phyloP scores from a whole-genome alignment of 2,113 vertebrate genomes.

The Oreotragus oreotragus region DNA sequence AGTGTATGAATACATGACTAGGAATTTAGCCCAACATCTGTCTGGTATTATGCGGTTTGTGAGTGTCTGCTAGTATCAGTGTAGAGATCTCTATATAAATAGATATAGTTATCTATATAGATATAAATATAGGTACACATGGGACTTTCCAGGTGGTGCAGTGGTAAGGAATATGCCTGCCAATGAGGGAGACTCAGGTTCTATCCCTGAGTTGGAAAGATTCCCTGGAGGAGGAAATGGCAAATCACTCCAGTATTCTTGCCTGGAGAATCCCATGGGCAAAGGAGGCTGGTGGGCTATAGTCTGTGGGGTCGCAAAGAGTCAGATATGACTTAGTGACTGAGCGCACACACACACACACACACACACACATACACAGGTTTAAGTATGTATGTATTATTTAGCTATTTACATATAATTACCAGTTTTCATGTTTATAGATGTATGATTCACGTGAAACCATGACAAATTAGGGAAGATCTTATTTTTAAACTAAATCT shows the following conservation, averaged over 20 bases:
- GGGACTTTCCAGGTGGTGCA: background rate
- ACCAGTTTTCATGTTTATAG: background rate
- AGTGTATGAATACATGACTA: background rate
- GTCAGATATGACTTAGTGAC: background rate
- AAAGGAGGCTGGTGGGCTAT: background rate
- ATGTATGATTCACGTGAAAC: background rate
- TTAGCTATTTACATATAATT: background rate
- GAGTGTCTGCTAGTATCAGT: background rate
- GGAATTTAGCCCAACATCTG: background rate
- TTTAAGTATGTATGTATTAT: background rate
- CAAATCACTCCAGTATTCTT: background rate
- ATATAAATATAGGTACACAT: background rate
- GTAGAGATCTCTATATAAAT: background rate
- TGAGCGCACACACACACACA: background rate
- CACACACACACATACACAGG: background rate
- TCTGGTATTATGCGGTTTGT: background rate
- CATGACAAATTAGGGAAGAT: background rate
- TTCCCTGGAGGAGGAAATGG: background rate
- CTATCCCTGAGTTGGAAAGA: background rate
- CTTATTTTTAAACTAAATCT: background rate
- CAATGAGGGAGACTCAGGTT: background rate
- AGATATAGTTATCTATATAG: background rate
- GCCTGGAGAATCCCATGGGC: background rate
- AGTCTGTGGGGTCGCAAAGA: accelerated
- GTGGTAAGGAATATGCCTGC: background rate